Percentiles rank a stretch among this genome's conserved stretches.
phyloP scores from a whole-genome alignment of 2,888 invertebrate genomes.

The Nycteola revayana region DNA sequence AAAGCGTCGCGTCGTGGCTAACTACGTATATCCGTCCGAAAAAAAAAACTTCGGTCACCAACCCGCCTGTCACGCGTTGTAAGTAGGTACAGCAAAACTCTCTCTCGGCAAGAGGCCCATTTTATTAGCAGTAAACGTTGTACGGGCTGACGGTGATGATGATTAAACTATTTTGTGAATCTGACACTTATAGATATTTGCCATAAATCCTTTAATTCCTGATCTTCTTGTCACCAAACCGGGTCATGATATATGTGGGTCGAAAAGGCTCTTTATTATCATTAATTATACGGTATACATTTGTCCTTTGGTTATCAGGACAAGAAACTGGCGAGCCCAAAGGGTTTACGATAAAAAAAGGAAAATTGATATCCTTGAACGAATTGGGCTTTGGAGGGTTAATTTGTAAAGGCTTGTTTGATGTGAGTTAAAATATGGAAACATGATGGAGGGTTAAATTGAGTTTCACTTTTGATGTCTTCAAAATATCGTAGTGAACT shows the following conservation, averaged over 20 bases:
- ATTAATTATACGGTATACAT: constrained; percentile 37
- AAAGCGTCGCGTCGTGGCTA: too few species aligned
- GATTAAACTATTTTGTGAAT: too few species aligned
- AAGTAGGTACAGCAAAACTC: too few species aligned
- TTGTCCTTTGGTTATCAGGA: constrained; percentile 24
- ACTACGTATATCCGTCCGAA: too few species aligned
- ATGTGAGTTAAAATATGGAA: constrained; percentile 14
- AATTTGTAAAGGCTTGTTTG: constrained; percentile 16
- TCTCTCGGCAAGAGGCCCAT: too few species aligned
- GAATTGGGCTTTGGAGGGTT: constrained; percentile 25
- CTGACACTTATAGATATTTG: too few species aligned
- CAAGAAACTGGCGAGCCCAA: constrained; percentile 22
- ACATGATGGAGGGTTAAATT: not conserved
- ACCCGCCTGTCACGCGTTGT: too few species aligned
- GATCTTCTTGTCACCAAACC: constrained; percentile 36
- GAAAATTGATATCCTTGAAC: constrained; percentile 26
- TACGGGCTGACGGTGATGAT: too few species aligned
- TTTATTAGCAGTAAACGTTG: too few species aligned
- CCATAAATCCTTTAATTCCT: constrained; percentile 38
- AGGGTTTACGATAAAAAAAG: constrained; percentile 23
- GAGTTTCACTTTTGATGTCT: too few species aligned
- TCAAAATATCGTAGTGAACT: too few species aligned
- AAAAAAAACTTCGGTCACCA: too few species aligned
- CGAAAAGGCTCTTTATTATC: constrained; percentile 26
- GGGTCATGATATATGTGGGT: constrained; percentile 36